These are phyloP conservation scores for Mylabris sibirica DNA, from an alignment of 2,888 invertebrate species.

Conservation along the genomic window DNA sequence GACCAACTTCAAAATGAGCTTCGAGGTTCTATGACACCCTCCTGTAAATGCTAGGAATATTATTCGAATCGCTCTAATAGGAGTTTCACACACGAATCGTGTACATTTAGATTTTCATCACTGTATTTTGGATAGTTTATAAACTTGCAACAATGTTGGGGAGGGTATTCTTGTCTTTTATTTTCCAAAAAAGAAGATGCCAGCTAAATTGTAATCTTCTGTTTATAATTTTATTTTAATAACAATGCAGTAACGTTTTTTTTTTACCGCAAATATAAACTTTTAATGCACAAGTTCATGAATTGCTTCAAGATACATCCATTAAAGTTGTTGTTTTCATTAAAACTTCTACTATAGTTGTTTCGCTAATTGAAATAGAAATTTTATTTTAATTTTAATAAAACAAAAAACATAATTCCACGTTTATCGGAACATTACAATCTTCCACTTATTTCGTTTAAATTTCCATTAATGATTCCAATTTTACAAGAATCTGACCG, in stretches of 20 bases:
- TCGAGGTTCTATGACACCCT: no score
- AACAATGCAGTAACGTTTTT: neutral
- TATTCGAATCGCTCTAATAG: no score
- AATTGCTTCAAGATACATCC: neutral
- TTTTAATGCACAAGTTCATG: neutral
- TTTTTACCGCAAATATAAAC: neutral
- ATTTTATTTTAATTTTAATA: neutral
- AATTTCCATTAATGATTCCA: neutral
- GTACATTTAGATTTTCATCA: no score
- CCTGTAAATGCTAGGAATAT: no score
- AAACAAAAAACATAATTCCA: neutral
- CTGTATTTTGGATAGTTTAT: no score
- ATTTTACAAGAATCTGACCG: neutral
- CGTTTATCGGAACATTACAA: neutral
- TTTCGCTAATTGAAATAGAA: neutral
- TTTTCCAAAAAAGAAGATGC: no score
- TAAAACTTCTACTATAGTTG: constrained; percentile 1
- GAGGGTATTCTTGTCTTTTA: no score
- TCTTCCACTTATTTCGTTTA: neutral
- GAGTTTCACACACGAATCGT: no score
- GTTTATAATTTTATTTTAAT: no score
- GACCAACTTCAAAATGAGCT: no score
- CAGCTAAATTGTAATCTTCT: neutral
- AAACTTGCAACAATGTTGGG: no score
- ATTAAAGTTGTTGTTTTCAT: neutral